Conservation (phyloP, 2,113 vertebrate species). For the Copsychus sechellarum region DNA sequence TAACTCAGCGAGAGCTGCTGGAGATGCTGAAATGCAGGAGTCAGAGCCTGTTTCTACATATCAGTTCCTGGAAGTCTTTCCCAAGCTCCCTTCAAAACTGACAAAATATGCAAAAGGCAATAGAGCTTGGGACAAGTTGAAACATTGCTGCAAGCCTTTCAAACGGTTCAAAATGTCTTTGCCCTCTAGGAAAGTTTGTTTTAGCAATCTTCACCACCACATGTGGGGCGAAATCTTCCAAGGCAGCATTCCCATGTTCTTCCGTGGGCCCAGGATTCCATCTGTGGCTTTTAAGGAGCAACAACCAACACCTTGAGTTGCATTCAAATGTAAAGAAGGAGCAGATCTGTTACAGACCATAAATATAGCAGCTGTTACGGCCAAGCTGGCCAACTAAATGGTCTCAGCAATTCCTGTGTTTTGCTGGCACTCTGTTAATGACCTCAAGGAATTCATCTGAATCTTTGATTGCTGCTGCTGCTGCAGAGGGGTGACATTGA, state of each 20-base stretch:
- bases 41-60: not conserved
- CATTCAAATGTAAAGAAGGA: not conserved
- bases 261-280: not conserved
- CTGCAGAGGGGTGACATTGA: not conserved
- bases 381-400: not conserved
- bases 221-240: not conserved
- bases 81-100: not conserved
- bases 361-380: not conserved
- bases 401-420: not conserved
- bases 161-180: not conserved
- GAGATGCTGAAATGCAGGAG: conserved; percentile 26
- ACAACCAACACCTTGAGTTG: not conserved
- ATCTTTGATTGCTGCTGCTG: not conserved
- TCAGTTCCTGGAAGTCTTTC: conserved; percentile 44
- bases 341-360: not conserved
- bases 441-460: not conserved
- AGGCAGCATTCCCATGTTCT: not conserved
- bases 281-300: not conserved
- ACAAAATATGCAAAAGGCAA: conserved; percentile 31
- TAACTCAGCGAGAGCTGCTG: conserved; percentile 19
- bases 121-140: conserved; percentile 30
- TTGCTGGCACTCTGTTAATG: not conserved
- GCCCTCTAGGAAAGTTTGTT: conserved; percentile 36
- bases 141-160: not conserved
- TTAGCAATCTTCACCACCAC: not conserved